Conservation (phyloP, 2,888 invertebrate genomes). For the Chymomyza procnemis region DNA sequence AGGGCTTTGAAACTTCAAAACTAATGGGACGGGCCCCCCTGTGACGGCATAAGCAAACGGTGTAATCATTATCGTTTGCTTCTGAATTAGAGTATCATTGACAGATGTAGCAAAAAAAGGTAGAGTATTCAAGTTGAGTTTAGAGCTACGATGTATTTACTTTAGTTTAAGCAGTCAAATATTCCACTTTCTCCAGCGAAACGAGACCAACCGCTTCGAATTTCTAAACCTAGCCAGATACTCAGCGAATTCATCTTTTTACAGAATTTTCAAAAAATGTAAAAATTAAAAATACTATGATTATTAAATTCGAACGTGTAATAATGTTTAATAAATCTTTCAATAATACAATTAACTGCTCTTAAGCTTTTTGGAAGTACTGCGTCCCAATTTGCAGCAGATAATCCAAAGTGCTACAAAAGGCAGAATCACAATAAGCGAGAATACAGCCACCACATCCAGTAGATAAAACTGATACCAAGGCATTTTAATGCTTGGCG, state of each 20-base stretch:
- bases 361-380: conserved; percentile 5
- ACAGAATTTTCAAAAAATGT: too few relatives aligned
- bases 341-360: conserved; percentile 29
- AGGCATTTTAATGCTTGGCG: conserved; percentile 64
- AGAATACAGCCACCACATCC: conserved; percentile 58
- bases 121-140: too few relatives aligned
- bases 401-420: conserved; percentile 19
- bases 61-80: too few relatives aligned
- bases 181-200: too few relatives aligned
- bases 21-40: conserved; percentile 77
- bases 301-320: too few relatives aligned
- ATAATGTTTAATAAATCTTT: conserved; percentile 43
- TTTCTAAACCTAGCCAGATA: too few relatives aligned
- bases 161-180: too few relatives aligned
- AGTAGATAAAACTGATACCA: conserved; percentile 76
- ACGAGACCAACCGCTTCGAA: too few relatives aligned
- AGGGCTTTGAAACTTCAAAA: conserved; percentile 74
- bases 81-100: not conserved
- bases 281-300: too few relatives aligned
- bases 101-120: not conserved
- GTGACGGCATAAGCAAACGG: conserved; percentile 51
- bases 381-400: conserved; percentile 9
- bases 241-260: too few relatives aligned
- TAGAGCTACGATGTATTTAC: too few relatives aligned
- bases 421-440: conserved; percentile 27